Evolutionary conservation across 2,797 vertebrate species (phyloP), one percentile per base, ranked within the genome.

Genomic region (Alectoris magna): DNA sequence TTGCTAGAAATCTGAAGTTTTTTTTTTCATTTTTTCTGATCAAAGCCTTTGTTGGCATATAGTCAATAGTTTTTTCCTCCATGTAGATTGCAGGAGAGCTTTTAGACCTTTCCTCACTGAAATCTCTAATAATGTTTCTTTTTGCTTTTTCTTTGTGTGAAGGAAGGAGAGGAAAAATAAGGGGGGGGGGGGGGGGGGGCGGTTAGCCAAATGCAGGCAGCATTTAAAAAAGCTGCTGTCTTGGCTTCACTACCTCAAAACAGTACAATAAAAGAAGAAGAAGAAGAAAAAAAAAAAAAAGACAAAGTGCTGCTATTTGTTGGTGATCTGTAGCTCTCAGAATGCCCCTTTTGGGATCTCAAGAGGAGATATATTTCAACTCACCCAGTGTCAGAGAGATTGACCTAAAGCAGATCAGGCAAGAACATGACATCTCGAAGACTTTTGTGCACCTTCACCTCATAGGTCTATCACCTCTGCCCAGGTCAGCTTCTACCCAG

Each of bases 261-360:
- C 23, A 85, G 14, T 34, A 56, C 16, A 60, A 24, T 31, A 12
- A 51, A 63, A 29, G 23, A 64, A n/a, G 24, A 16, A 14, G 24
- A 43, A 38, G 39, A 13, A 12, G 39, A n/a, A 26, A 41, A 24
- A 92, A 4, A 60, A 71, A 58, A 4, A 31, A 63, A 73, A 2
- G 0, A 19, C 3, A 10, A 6, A 11, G 48, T 26, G 4, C 1
- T 8, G 22, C 14, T 34, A 9, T 9, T 14, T 84, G 39, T 16
- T 51, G 48, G 9, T 17, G 34, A 15, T 18, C 55, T 63, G 48
- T 5, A 68, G 59, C 4, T 72, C 8, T 55, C 36, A 29, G 41
- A 81, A 26, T 22, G 10, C 1, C 26, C 9, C 14, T 80, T 22
- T 34, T 9, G 15, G n/a, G 15, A 29, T 41, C 15, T 38, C 27